These are phyloP conservation scores for Psilopsiagon aymara DNA, from an alignment of 2,113 vertebrate genomes.

Conservation along the genomic window DNA sequence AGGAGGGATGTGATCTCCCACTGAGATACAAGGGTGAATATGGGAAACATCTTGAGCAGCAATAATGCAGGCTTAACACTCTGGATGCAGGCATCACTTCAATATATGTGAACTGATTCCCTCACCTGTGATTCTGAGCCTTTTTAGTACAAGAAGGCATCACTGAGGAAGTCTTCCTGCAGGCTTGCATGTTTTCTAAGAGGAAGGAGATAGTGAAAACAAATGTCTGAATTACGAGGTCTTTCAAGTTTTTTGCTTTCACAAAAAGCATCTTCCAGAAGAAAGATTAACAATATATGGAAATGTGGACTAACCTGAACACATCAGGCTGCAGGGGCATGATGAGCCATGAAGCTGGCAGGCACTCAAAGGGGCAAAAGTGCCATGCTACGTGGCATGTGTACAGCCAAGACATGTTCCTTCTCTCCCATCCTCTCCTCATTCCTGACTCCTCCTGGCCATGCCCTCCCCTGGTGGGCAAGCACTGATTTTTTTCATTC, in stretches of 20 bases:
- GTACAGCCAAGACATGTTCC: fast-evolving
- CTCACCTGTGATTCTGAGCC: background rate
- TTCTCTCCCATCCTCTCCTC: background rate
- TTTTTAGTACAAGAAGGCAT: background rate
- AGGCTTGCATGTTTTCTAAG: background rate
- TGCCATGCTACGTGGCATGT: fast-evolving
- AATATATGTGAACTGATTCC: background rate
- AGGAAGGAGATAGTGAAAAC: background rate
- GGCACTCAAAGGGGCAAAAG: background rate
- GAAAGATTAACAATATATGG: background rate
- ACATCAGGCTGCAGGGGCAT: background rate
- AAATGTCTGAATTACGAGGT: background rate
- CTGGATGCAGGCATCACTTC: background rate
- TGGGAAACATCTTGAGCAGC: background rate
- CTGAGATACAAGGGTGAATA: background rate
- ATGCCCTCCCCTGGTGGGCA: background rate
- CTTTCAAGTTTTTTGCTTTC: background rate
- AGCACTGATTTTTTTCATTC: background rate
- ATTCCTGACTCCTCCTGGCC: background rate
- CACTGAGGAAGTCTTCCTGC: background rate
- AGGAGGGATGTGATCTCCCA: background rate
- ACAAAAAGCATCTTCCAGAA: background rate
- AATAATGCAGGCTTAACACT: background rate
- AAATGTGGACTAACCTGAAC: background rate
- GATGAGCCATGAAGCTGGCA: fast-evolving